phyloP scores from a whole-genome alignment of 2,797 vertebrate genomes.

The Gadopsis marmoratus region DNA sequence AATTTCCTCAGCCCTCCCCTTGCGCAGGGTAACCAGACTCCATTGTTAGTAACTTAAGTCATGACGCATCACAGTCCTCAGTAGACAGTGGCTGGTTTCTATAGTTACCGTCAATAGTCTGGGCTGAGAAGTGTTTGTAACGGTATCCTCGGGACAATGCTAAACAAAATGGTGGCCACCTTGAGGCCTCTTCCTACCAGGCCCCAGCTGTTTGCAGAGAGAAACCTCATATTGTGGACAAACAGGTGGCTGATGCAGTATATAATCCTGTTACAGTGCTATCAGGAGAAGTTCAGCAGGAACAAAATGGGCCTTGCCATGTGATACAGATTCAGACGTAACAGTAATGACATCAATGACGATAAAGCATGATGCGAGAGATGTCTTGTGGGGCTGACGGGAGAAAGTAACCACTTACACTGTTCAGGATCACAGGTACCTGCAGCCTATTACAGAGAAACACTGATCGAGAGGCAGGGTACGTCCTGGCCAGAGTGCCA shows the following conservation, averaged over 20 bases:
- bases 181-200: constrained; percentile 29
- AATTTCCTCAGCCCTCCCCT: constrained; percentile 48
- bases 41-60: constrained; percentile 80
- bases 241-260: constrained; percentile 46
- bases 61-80: constrained; percentile 68
- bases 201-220: constrained; percentile 40
- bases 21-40: constrained; percentile 76
- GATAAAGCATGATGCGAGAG: neutral
- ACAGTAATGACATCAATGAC: neutral
- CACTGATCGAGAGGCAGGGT: neutral
- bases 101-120: constrained; percentile 80
- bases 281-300: constrained; percentile 9
- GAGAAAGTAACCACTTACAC: neutral
- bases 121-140: constrained; percentile 67
- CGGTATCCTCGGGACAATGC: constrained; percentile 58
- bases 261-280: constrained; percentile 30
- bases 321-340: constrained; percentile 27
- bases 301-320: constrained; percentile 13
- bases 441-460: neutral
- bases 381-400: neutral
- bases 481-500: neutral
- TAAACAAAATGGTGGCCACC: constrained; percentile 60
- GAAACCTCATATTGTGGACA: constrained; percentile 38
- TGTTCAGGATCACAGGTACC: neutral
- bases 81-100: constrained; percentile 74